A percentile compares a stretch with the other conserved stretches of the same genome.
phyloP scores from a whole-genome alignment of 2,113 vertebrate genomes.

The Campylorhamphus procurvoides region DNA sequence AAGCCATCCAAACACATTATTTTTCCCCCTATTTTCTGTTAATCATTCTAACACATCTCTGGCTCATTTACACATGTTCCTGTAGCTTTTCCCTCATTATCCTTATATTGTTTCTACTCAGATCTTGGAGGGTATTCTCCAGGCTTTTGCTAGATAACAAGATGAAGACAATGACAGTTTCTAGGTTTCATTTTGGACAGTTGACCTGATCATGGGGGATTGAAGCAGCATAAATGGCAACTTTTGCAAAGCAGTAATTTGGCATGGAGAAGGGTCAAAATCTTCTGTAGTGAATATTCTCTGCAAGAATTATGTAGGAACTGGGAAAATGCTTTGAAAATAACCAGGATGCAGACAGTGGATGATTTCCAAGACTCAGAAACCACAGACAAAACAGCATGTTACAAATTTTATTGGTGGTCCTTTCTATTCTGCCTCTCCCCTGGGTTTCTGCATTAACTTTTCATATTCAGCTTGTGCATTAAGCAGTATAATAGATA shows the following conservation, averaged over 20 bases:
- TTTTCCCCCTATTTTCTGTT: not conserved
- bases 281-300: not conserved
- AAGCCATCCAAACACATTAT: fast-evolving
- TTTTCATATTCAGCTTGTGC: not conserved
- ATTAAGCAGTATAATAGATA: not conserved
- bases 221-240: not conserved
- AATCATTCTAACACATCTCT: not conserved
- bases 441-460: not conserved
- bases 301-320: not conserved
- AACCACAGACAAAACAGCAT: not conserved
- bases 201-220: not conserved
- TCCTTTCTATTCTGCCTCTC: not conserved
- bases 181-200: not conserved
- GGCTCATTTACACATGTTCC: not conserved
- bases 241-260: not conserved
- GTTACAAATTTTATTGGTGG: not conserved
- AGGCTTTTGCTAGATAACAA: not conserved
- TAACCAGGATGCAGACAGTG: not conserved
- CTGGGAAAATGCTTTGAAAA: not conserved
- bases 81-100: not conserved
- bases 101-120: not conserved
- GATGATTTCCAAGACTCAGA: not conserved
- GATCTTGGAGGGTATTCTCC: not conserved
- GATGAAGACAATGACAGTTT: not conserved
- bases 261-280: not conserved